These are phyloP conservation scores for Myxocyprinus asiaticus DNA, from an alignment of 2,113 vertebrate genomes.

Conservation along the genomic window DNA sequence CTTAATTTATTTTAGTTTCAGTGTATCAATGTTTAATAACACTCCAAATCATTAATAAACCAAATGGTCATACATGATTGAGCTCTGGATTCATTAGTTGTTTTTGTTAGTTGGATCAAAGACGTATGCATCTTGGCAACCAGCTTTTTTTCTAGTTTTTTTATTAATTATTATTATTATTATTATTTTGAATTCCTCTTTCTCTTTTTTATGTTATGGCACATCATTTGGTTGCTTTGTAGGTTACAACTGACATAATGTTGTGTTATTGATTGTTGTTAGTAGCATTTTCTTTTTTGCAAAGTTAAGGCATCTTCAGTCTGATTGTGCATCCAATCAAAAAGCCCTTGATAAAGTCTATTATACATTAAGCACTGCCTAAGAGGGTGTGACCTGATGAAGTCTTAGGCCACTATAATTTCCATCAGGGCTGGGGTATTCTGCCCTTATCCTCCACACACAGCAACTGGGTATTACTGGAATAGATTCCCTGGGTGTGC, in stretches of 20 bases:
- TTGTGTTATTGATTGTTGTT: neutral
- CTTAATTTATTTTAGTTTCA: neutral
- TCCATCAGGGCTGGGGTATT: conserved; percentile 69
- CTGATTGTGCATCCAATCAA: neutral
- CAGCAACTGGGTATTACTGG: conserved; percentile 81
- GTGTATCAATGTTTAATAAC: neutral
- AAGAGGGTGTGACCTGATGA: neutral
- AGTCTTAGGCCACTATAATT: conserved; percentile 68
- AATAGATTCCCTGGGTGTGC: conserved; percentile 58
- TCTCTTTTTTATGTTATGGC: neutral
- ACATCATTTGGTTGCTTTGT: neutral
- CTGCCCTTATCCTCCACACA: conserved; percentile 69
- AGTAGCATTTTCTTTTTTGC: neutral
- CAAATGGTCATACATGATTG: neutral
- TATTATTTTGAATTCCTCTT: no score
- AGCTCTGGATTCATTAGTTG: neutral
- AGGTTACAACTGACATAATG: neutral
- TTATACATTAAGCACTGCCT: neutral
- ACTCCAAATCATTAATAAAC: neutral
- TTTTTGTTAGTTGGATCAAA: neutral
- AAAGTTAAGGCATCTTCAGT: neutral
- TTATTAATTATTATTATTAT: no score
- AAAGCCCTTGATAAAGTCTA: neutral
- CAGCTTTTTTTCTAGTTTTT: neutral
- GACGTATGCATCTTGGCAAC: neutral